phyloP scores from a whole-genome alignment of 2,113 vertebrate species.

The Ictidomys tridecemlineatus region DNA sequence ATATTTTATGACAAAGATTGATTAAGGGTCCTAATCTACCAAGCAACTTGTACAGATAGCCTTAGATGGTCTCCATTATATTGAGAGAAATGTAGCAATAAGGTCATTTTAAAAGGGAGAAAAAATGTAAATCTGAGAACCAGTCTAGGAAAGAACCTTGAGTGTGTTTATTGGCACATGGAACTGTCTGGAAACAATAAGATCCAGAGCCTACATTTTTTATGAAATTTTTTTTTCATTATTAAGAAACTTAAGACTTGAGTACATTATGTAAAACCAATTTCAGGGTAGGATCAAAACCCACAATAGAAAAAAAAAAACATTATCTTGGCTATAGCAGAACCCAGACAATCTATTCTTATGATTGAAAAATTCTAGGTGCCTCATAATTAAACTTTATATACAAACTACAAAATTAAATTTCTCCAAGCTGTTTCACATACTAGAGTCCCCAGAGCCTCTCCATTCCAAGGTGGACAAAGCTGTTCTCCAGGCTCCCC shows the following conservation, averaged over 20 bases:
- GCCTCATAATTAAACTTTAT: slow-evolving; percentile 83
- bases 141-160: not conserved
- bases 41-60: not conserved
- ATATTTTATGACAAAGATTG: not conserved
- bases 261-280: slow-evolving; percentile 86
- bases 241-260: slow-evolving; percentile 87
- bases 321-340: slow-evolving; percentile 67
- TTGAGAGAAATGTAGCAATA: not conserved
- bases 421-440: slow-evolving; percentile 28
- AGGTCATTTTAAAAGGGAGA: not conserved
- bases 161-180: not conserved
- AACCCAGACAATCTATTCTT: slow-evolving; percentile 81
- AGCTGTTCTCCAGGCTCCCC: not conserved
- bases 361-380: slow-evolving; percentile 82
- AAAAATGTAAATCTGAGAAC: slow-evolving; percentile 22
- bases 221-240: slow-evolving; percentile 84
- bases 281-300: slow-evolving; percentile 73
- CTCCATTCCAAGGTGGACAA: not conserved
- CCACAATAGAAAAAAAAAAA: slow-evolving; percentile 81
- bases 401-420: slow-evolving; percentile 87
- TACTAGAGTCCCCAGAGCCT: not conserved
- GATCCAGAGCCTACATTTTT: not conserved
- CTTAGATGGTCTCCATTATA: not conserved
- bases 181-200: slow-evolving; percentile 13
- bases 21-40: not conserved